These are phyloP conservation scores for Ditylenchus dipsaci DNA, from an alignment of 1,140 invertebrate species.

Conservation along the genomic window DNA sequence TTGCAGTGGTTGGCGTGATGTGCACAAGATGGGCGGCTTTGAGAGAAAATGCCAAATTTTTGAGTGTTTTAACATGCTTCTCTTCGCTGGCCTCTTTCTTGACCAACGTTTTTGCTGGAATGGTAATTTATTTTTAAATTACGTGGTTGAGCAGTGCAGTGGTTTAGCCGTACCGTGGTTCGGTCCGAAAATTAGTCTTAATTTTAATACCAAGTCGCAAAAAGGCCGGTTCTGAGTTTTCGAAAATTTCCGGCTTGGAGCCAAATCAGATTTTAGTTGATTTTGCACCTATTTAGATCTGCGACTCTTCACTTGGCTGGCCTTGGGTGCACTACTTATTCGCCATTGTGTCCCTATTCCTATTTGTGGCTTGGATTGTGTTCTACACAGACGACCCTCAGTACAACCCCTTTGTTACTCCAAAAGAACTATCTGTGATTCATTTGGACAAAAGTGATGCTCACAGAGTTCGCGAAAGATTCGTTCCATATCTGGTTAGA, in stretches of 20 bases:
- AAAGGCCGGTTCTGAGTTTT: too few species aligned
- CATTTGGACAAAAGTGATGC: slow-evolving; percentile 31
- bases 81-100: slow-evolving; percentile 30
- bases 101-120: slow-evolving; percentile 29
- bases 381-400: slow-evolving; percentile 40
- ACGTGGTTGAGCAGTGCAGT: too few species aligned
- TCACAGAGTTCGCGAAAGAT: slow-evolving; percentile 23
- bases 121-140: slow-evolving; percentile 28
- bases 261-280: too few species aligned
- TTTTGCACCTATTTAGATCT: slow-evolving; percentile 15
- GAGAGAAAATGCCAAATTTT: slow-evolving; percentile 32
- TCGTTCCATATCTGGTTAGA: slow-evolving; percentile 30
- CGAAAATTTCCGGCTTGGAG: too few species aligned
- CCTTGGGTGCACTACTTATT: slow-evolving; percentile 36
- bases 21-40: slow-evolving; percentile 36
- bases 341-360: slow-evolving; percentile 19
- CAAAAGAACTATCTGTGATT: slow-evolving; percentile 31
- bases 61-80: slow-evolving; percentile 36
- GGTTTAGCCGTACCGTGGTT: too few species aligned
- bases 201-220: background rate
- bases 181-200: background rate
- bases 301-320: slow-evolving; percentile 39
- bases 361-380: slow-evolving; percentile 34
- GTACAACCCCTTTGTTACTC: slow-evolving; percentile 14
- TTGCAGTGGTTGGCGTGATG: slow-evolving; percentile 37